Base-by-base conservation (phyloP, 2,797 vertebrate species). In the Podarcis siculus region DNA sequence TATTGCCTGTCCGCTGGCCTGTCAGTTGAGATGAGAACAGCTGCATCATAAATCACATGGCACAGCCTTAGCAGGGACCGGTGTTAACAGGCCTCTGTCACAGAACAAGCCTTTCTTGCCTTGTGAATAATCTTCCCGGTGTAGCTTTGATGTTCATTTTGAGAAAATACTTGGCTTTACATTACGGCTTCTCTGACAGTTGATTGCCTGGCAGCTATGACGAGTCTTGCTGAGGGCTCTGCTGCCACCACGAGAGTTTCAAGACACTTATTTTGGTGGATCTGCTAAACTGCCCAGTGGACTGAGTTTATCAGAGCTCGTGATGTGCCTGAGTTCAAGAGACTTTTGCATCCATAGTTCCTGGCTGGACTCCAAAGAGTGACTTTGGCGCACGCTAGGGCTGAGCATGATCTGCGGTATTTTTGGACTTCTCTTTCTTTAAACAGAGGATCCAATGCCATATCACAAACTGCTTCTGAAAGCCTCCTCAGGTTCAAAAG, bases 61-160 rank as follows among this genome's bases (percentile, higher is more conserved):
- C 2, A 0, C 77, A 0, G 23, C 19, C 21, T 2, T 67, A 79
- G 23, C 23, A 69, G 37, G n/a, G 55, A 7, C 66, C 64, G 21
- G 83, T 87, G 88, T 76, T 85, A 88, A 39, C 79, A 89, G 86
- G 66, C 25, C 7, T 27, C 66, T 13, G 83, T 82, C 79, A 87
- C 32, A 39, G 39, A 58, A 88, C 78, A 88, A 91, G 89, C 77
- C 83, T 0, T 4, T 88, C 55, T 45, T 73, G 89, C 32, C 61
- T 92, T 89, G 83, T 89, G 92, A 94, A 93, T 86, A 77, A 91
- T 89, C 73, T 86, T 80, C 67, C 88, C 8, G 0, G 21, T 42
- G 87, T 82, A 21, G 39, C 64, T 89, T 93, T 58, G 85, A 76
- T 39, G 25, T 4, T 13, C 0, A 0, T 35, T 27, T 78, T 35